Base-by-base conservation (phyloP, 2,888 invertebrate species). In the Cyclophora albipunctata region DNA sequence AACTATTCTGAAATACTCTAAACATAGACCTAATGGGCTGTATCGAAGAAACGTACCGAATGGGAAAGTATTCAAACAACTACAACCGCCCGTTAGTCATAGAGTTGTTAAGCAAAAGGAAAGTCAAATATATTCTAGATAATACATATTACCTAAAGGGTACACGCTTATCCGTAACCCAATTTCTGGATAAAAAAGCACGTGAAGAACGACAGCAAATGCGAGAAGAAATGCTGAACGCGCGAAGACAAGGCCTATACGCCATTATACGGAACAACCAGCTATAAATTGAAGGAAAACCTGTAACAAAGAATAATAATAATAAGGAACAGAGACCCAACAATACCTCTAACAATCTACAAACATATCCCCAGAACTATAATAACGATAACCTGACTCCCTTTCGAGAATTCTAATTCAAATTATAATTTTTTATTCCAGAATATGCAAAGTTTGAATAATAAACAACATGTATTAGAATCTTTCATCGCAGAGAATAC, bases 381-480 rank as follows among this genome's bases (percentile, higher is more conserved):
- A 37, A 37, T 37, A 37, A 37, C 37, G 37, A 37, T 37, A 37
- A 37, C 37, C 37, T 37, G 37, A 4, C 37, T 37, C 5, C 37
- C 37, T 37, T 37, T 37, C 37, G 37, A 37, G 37, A 37, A 3
- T 37, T 4, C 37, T 37, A 37, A 37, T 4, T 3, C 3, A 37
- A 3, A 37, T 5, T 37, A 37, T 5, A 4, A 37, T 37, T 20
- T 48, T 20, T 42, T 52, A 4, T 53, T 48, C 7, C 53, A 56
- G 33, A 56, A 56, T 40, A n/a, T 53, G 1, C 51, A 56, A 49
- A 56, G 56, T 34, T 3, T 53, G 2, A 45, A 48, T 42, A 56
- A 56, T 20, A 55, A 55, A 51, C 48, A 51, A 45, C 42, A 51
- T n/a, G n/a, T 51, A n/a, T 4, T 53, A 33, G 50, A 53, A 43